Conservation (phyloP, 2,113 vertebrate species). For the Pseudopodoces humilis region DNA sequence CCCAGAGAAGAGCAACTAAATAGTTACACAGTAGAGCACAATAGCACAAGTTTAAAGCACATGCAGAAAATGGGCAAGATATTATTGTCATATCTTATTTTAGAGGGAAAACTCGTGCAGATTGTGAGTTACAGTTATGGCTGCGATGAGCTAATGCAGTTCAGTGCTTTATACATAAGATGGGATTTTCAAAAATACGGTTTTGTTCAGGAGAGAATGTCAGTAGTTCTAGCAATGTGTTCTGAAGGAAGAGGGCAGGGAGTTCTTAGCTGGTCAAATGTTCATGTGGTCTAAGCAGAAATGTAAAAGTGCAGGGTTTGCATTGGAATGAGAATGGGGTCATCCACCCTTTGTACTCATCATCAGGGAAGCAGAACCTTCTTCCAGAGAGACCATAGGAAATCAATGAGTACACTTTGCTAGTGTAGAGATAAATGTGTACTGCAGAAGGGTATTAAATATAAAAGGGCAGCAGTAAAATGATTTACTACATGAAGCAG, state of each 20-base stretch:
- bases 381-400: conserved; percentile 86
- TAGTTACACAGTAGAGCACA: not conserved
- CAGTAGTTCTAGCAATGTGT: conserved; percentile 35
- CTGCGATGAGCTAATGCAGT: conserved; percentile 24
- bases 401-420: conserved; percentile 89
- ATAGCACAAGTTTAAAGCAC: not conserved
- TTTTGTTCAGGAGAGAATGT: conserved; percentile 39
- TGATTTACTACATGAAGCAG: conserved; percentile 67
- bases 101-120: not conserved
- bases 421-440: conserved; percentile 73
- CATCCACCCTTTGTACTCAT: conserved; percentile 86
- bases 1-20: not conserved
- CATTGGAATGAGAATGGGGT: conserved; percentile 83
- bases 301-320: conserved; percentile 77
- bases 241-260: conserved; percentile 53
- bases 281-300: conserved; percentile 64
- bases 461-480: conserved; percentile 76
- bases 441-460: conserved; percentile 73
- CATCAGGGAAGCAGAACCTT: conserved; percentile 85
- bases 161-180: not conserved
- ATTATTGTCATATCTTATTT: not conserved
- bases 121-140: conserved; percentile 17
- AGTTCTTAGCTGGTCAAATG: conserved; percentile 45
- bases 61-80: not conserved
- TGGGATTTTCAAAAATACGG: conserved; percentile 17